Evolutionary conservation across 2,888 invertebrate species (phyloP), one percentile per base, ranked within the genome.

Genomic region (Acleris sparsana): DNA sequence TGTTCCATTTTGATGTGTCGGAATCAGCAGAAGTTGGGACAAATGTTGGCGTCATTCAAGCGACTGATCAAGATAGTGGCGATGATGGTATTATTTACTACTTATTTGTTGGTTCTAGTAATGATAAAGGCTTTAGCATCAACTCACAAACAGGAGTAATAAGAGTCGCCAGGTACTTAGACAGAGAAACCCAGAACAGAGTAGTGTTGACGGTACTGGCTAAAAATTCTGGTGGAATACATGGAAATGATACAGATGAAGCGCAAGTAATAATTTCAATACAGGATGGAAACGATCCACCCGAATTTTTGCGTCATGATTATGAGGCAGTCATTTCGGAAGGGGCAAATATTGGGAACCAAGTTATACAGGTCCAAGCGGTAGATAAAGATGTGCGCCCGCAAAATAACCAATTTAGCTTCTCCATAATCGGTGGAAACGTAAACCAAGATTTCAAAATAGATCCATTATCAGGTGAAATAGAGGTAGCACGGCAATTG

Each of bases 261-360:
- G 98, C 98, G 4, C 97, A 97, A 87, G 97, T 99, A 0, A 97
- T 97, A 56, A 96, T 99, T 70, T 96, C 97, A 0, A 97, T 99
- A 70, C 97, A 98, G 89, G 99, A 99, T 84, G 98, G 98, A 20
- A 99, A 99, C 82, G 99, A 99, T 90, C 98, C 99, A 0, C 99
- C 99, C 0, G 97, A 97, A 83, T 99, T 99, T 83, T 86, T 96
- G n/a, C 94, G 96, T 76, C 93, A 93, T 57, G 82, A 94, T 20
- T 99, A 99, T 82, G 96, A 96, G 77, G 94, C 96, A 0, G 94
- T 94, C 68, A 94, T 99, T 22, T 95, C 96, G 1, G 99, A 99
- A 92, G 97, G 96, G 20, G 96, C 96, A 0, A 78, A 87, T 0
- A 86, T 95, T 11, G 98, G 97, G 0, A 95, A 96, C 11, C 94